Evolutionary conservation across 2,113 vertebrate genomes (phyloP).

Genomic region (Polyodon spathula): DNA sequence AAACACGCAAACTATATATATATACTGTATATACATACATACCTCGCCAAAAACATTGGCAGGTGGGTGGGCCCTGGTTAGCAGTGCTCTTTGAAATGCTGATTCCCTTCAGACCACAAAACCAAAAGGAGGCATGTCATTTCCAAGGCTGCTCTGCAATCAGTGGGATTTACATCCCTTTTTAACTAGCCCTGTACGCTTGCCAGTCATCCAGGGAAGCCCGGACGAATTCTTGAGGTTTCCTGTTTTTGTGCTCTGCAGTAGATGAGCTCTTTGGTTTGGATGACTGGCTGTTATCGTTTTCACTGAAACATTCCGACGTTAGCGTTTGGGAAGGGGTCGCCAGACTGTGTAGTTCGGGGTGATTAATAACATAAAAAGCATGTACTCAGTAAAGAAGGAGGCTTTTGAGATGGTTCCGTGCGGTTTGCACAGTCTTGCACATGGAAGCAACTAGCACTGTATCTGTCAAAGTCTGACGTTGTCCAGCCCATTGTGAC

Average conservation of each 20-base stretch:
- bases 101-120: neutral
- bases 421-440: no score
- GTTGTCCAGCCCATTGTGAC: no score
- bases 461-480: no score
- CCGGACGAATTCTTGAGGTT: conserved; percentile 1
- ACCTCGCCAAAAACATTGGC: neutral
- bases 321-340: neutral
- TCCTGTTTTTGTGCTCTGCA: conserved; percentile 9
- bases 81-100: neutral
- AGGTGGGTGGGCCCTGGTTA: neutral
- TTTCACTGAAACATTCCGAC: conserved; percentile 1
- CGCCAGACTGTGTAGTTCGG: neutral
- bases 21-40: neutral
- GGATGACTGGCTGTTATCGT: conserved; percentile 9
- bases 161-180: conserved; percentile 2
- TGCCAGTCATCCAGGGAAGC: conserved; percentile 6
- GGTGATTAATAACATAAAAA: neutral
- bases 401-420: no score
- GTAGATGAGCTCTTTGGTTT: conserved; percentile 4
- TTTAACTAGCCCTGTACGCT: neutral
- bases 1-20: neutral
- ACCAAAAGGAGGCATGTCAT: conserved; percentile 5
- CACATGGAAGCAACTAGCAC: no score
- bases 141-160: conserved; percentile 10
- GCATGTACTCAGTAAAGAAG: no score